Evolutionary conservation across 2,797 vertebrate genomes (phyloP), one percentile per base, ranked within the genome.

Genomic region (Alosa sapidissima): DNA sequence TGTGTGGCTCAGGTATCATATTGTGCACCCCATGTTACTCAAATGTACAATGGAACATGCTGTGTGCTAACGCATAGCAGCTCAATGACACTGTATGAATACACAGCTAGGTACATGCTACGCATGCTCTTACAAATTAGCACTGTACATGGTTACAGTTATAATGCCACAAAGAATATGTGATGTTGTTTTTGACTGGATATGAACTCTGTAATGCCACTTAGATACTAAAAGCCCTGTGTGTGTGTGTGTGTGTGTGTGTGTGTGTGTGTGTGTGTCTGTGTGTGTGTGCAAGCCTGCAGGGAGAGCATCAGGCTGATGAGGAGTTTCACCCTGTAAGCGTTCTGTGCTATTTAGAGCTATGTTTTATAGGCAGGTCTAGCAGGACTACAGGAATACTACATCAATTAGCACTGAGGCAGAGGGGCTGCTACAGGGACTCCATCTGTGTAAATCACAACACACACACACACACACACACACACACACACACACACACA

Each of bases 401-500:
- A 72, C 65, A 72, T 72, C 65, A 28, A 72, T 72, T 72, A 72
- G 65, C 28, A 72, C 65, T 58, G 55, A 21, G 19, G 19, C 19
- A 21, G 5, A 21, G 5, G 55, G 19, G 16, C 6, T 7, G 19
- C 55, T 21, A n/a, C 19, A 58, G 19, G 55, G 55, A n/a, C 21
- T 58, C 19, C 19, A 58, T 58, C 55, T 58, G 55, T 58, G 55
- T 58, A 58, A 58, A 58, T 58, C 65, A 72, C 65, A 62, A 49
- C 47, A 33, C 28, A 82, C 81, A 54, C 81, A 41, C 82, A 41
- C 65, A 72, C 65, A 72, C 62, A 68, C 62, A 68, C 62, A 68
- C 62, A 33, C 62, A 68, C 62, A 28, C 62, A 68, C 62, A 68
- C 62, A 68, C 81, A 68, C 82, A 68, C 60, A 83, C 82, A 68